Percentiles rank a stretch among this genome's conserved stretches.
Evolutionary conservation across 2,113 vertebrate species (phyloP).

Genomic region (Triplophysa tibetana): DNA sequence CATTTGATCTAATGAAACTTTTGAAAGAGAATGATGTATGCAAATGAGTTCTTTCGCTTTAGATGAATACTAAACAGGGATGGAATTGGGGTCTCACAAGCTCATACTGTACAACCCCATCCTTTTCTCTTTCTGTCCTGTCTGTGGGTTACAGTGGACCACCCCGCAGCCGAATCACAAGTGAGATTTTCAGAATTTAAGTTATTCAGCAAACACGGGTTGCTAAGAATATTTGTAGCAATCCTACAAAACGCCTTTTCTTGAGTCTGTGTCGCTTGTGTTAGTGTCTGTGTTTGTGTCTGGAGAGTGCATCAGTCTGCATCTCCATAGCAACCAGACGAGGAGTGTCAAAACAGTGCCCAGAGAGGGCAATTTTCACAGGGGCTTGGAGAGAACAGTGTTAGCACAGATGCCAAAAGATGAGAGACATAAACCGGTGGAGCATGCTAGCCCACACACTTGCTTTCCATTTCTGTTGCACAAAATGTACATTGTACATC

Average conservation of each 20-base stretch:
- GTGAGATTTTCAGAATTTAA: constrained; percentile 18
- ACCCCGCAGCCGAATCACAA: constrained; percentile 17
- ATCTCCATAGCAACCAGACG: constrained; percentile 49
- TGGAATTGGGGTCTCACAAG: not conserved
- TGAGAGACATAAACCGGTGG: constrained; percentile 2
- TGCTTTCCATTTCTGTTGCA: not conserved
- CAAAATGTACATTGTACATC: too few species aligned
- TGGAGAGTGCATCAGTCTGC: constrained; percentile 31
- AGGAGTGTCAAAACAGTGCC: constrained; percentile 51
- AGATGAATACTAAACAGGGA: not conserved
- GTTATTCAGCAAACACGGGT: constrained; percentile 43
- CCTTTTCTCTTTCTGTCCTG: not conserved
- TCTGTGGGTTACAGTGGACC: constrained; percentile 16
- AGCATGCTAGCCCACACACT: not conserved
- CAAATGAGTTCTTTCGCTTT: not conserved
- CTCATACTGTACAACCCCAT: too few species aligned
- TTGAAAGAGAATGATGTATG: not conserved
- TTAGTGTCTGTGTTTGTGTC: constrained; percentile 2
- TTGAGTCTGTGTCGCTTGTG: constrained; percentile 30
- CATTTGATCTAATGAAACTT: not conserved
- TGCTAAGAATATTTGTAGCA: constrained; percentile 50
- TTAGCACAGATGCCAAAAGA: constrained; percentile 37
- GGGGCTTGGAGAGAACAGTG: constrained; percentile 23
- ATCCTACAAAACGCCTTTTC: constrained; percentile 28
- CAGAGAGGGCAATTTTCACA: constrained; percentile 41